These are phyloP conservation scores for Glaucopsyche alexis DNA, from an alignment of 2,888 invertebrate genomes.

Conservation along the genomic window DNA sequence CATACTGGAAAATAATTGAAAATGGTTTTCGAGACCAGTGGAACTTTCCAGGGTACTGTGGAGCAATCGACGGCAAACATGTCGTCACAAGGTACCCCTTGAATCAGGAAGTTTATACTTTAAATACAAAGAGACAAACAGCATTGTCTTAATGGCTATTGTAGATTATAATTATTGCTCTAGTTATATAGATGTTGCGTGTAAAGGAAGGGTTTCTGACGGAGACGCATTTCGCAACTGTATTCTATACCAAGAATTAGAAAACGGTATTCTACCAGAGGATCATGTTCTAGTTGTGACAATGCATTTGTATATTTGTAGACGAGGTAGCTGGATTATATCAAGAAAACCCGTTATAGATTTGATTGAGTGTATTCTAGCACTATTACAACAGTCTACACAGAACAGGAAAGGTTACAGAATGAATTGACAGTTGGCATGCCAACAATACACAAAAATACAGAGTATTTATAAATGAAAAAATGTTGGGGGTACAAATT, in stretches of 20 bases:
- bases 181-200: not conserved
- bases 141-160: not conserved
- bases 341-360: too few species aligned
- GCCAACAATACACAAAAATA: too few species aligned
- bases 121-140: not conserved
- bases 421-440: too few species aligned
- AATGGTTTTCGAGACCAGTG: not conserved
- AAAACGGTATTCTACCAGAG: constrained; percentile 38
- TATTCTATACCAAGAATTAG: constrained; percentile 36
- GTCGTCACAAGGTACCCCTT: not conserved
- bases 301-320: too few species aligned
- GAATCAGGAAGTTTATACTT: not conserved
- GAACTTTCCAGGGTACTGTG: not conserved
- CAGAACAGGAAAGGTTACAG: too few species aligned
- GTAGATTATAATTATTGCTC: not conserved
- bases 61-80: not conserved
- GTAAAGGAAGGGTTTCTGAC: constrained; percentile 38
- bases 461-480: too few species aligned
- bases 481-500: too few species aligned
- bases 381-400: too few species aligned
- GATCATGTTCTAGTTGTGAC: constrained; percentile 32
- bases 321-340: too few species aligned
- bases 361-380: too few species aligned
- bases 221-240: constrained; percentile 42
- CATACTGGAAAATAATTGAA: not conserved